These are phyloP conservation scores for Drosophila demipolita DNA, from an alignment of 2,888 invertebrate species.

Conservation along the genomic window DNA sequence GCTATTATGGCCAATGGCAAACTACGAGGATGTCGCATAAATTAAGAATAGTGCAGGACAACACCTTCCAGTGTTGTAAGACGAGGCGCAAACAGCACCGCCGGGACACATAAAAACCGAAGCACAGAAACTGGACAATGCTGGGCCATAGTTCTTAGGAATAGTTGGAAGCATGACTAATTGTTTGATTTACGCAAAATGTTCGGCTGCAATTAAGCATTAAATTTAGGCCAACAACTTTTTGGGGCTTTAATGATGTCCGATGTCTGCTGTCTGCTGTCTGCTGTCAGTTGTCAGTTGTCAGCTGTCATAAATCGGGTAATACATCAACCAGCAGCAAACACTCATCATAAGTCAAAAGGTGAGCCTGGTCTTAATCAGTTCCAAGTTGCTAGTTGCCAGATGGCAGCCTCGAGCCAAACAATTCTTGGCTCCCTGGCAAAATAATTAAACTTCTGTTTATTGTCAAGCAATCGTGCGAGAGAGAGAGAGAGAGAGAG, in stretches of 20 bases:
- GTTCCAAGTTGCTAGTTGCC: constrained; percentile 19
- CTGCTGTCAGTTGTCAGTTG: constrained; percentile 64
- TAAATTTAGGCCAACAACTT: constrained; percentile 35
- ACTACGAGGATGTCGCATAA: constrained; percentile 74
- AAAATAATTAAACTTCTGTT: constrained; percentile 81
- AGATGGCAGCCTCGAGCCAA: constrained; percentile 16
- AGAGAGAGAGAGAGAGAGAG: not conserved
- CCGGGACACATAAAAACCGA: constrained; percentile 74
- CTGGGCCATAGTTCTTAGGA: constrained; percentile 5
- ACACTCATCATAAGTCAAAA: constrained; percentile 76
- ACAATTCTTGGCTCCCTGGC: constrained; percentile 32
- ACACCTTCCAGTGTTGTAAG: constrained; percentile 73
- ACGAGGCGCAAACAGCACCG: constrained; percentile 74
- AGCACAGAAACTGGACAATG: constrained; percentile 65
- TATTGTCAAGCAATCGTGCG: constrained; percentile 66
- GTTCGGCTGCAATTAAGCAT: constrained; percentile 40
- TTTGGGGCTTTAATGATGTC: constrained; percentile 47
- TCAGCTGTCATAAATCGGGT: constrained; percentile 72
- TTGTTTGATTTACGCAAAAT: constrained; percentile 80
- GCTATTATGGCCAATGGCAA: constrained; percentile 74
- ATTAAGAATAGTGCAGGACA: constrained; percentile 72
- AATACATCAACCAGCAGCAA: constrained; percentile 66
- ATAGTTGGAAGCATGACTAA: constrained; percentile 69
- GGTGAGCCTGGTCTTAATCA: constrained; percentile 74
- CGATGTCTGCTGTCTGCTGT: constrained; percentile 29